Evolutionary conservation across 2,888 invertebrate genomes (phyloP).

Genomic region (Polyommatus iphigenia): DNA sequence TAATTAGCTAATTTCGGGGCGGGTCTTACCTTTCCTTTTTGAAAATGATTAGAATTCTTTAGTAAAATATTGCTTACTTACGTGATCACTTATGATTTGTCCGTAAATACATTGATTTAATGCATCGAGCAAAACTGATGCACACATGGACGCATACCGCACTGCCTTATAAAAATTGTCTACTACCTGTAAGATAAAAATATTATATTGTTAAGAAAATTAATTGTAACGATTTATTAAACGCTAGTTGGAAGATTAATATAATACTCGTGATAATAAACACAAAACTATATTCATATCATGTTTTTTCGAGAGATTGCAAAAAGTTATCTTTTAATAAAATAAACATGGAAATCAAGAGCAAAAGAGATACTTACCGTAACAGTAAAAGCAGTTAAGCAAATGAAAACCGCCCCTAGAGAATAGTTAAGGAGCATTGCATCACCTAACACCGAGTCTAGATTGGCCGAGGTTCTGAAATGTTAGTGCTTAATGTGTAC

Average conservation of each 20-base stretch:
- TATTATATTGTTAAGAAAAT: not conserved
- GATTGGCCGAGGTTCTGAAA: slow-evolving; percentile 54
- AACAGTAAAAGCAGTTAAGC: slow-evolving; percentile 66
- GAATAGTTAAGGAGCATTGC: slow-evolving; percentile 61
- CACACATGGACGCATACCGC: slow-evolving; percentile 65
- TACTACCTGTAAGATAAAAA: slow-evolving; percentile 55
- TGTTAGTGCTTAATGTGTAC: slow-evolving; percentile 37
- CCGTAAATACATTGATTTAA: slow-evolving; percentile 64
- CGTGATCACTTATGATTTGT: slow-evolving; percentile 65
- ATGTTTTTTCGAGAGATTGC: not conserved
- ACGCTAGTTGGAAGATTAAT: no score
- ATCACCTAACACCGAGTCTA: slow-evolving; percentile 58
- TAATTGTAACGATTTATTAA: not conserved
- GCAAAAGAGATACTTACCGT: slow-evolving; percentile 49
- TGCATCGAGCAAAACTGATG: slow-evolving; percentile 57
- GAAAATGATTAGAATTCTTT: not conserved
- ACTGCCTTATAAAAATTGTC: slow-evolving; percentile 58
- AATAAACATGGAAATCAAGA: not conserved
- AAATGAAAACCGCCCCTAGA: slow-evolving; percentile 65
- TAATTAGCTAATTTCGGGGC: no score
- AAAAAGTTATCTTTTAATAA: not conserved
- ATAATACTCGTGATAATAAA: no score
- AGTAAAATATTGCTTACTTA: slow-evolving; percentile 45
- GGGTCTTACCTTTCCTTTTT: no score
- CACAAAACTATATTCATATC: no score